Percentiles rank a stretch among this genome's conserved stretches.
Conservation (phyloP, 2,797 vertebrate genomes). For the Anguilla anguilla region DNA sequence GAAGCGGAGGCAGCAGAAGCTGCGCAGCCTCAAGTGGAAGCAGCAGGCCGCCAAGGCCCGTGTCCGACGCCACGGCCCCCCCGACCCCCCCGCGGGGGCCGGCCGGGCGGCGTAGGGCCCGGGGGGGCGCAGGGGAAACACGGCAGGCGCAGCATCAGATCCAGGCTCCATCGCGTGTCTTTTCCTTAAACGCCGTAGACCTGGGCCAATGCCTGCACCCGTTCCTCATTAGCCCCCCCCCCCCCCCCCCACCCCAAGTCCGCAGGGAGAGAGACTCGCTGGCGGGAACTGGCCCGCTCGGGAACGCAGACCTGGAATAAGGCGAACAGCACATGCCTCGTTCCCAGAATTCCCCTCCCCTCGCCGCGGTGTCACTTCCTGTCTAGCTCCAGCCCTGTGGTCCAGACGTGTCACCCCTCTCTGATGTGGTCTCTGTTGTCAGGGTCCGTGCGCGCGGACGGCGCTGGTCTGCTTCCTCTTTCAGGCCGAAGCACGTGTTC, state of each 20-base stretch:
- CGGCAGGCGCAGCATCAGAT: not conserved
- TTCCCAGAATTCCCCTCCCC: not conserved
- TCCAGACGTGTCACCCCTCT: slow-evolving; percentile 4
- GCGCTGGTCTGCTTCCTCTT: slow-evolving; percentile 24
- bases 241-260: not conserved
- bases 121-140: not conserved
- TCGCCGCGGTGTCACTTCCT: not conserved
- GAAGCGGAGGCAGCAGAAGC: slow-evolving; percentile 79
- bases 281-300: not conserved
- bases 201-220: slow-evolving; percentile 6
- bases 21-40: slow-evolving; percentile 76
- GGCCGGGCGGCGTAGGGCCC: slow-evolving; percentile 1
- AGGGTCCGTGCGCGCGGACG: slow-evolving; percentile 19
- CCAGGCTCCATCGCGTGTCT: not conserved
- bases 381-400: slow-evolving; percentile 19
- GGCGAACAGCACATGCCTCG: slow-evolving; percentile 27
- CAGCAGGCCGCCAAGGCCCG: slow-evolving; percentile 70
- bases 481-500: slow-evolving; percentile 17
- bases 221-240: not conserved
- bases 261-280: not conserved
- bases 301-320: not conserved
- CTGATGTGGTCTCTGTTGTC: not conserved
- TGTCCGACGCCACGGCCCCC: slow-evolving; percentile 75
- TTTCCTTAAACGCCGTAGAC: not conserved
- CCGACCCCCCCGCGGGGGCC: slow-evolving; percentile 1